Percentiles rank a stretch among this genome's conserved stretches.
Conservation (phyloP, 2,113 vertebrate species). For the Lophura nycthemera region DNA sequence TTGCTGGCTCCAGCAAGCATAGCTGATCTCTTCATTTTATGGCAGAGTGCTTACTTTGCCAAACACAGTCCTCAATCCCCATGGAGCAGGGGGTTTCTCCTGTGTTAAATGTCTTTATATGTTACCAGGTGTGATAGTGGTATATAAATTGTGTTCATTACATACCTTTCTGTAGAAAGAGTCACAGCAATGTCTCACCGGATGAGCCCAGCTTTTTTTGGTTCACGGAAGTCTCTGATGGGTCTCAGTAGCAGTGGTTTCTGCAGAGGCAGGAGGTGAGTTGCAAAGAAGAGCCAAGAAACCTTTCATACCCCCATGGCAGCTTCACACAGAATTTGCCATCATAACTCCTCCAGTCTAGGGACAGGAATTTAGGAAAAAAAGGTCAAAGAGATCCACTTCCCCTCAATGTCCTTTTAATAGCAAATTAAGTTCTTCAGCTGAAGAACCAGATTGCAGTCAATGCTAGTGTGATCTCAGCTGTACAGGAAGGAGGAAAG, state of each 20-base stretch:
- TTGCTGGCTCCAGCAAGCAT: not conserved
- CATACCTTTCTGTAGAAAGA: not conserved
- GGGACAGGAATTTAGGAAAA: not conserved
- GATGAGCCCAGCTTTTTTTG: not conserved
- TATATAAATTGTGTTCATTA: not conserved
- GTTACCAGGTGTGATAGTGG: not conserved
- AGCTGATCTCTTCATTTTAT: slow-evolving; percentile 54
- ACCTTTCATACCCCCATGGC: accelerated
- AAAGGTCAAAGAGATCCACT: not conserved
- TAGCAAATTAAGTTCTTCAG: not conserved
- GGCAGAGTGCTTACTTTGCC: slow-evolving; percentile 34
- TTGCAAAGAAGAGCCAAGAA: not conserved
- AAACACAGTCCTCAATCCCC: slow-evolving; percentile 10
- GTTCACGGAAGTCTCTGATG: not conserved
- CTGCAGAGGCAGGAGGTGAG: not conserved
- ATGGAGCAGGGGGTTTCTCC: not conserved
- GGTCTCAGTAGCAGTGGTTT: not conserved
- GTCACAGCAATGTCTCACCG: not conserved
- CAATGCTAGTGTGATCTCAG: not conserved
- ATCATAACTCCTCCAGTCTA: not conserved
- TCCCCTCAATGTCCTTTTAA: not conserved
- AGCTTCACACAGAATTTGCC: not conserved
- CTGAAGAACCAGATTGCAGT: not conserved
- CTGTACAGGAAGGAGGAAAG: not conserved
- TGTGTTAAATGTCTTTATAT: not conserved